Base-by-base conservation (phyloP, 2,797 vertebrate species). In the Heteromormyrus szaboi region DNA sequence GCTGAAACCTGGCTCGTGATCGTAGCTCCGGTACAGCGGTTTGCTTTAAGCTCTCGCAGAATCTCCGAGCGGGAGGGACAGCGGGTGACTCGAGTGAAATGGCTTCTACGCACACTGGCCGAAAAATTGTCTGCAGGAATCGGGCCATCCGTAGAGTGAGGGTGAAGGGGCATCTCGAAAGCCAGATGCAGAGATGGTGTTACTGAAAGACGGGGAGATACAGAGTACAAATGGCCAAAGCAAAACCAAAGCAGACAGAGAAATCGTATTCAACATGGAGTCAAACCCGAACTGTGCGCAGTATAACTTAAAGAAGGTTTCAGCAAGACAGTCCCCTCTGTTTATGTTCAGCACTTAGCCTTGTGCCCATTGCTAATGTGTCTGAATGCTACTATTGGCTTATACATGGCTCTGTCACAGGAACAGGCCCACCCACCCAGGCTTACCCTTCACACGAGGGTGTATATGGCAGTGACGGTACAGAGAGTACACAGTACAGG, bases 401-500 rank as follows among this genome's bases (percentile, higher is more conserved):
- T 72, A 87, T 65, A 87, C 79, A 88, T 90, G 25, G 62, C 86
- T 46, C 14, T 88, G 22, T 89, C 88, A 50, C 44, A 85, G 88
- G 7, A 29, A 19, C 41, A 25, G n/a, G 5, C 22, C 56, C 33
- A 29, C 41, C 5, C 19, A 41, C 1, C 19, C 81, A 17, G 51
- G 19, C 22, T 86, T 53, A 37, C 48, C 14, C 48, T 72, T 51
- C 29, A 51, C 68, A n/a, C 93, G 92, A 95, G 93, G 93, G 92
- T 51, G 81, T 93, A 94, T 91, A 94, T 95, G 95, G 95, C 95
- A 93, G 94, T 91, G 92, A 95, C 92, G 92, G 92, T 95, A 96
- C 41, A 48, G 59, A 41, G 85, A 96, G 56, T 96, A 96, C 95
- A 95, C 53, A 53, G 53, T 86, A 59, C 29, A 65, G n/a, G 59